phyloP scores from a whole-genome alignment of 2,797 vertebrate genomes.

The Gadopsis bispinosus region DNA sequence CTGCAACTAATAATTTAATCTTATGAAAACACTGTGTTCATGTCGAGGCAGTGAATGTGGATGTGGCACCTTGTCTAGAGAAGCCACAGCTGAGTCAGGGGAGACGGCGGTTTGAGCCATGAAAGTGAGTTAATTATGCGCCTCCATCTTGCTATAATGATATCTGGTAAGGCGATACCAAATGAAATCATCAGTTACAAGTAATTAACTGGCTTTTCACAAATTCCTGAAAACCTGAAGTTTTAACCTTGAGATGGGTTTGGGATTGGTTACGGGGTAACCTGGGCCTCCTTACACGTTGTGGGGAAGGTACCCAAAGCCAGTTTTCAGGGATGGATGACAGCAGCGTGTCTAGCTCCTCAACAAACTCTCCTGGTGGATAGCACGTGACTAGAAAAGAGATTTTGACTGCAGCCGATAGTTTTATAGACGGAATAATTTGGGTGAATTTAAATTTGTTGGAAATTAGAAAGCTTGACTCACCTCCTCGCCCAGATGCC shows the following conservation, averaged over 20 bases:
- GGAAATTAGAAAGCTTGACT: not conserved
- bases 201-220: constrained; percentile 14
- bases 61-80: constrained; percentile 56
- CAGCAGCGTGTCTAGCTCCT: not conserved
- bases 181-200: constrained; percentile 41
- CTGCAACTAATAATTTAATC: not conserved
- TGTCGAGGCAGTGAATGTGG: constrained; percentile 6
- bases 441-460: constrained; percentile 9
- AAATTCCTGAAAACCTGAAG: not conserved
- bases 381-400: not conserved
- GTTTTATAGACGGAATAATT: not conserved
- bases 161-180: constrained; percentile 32
- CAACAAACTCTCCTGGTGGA: not conserved
- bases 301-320: not conserved
- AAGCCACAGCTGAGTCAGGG: constrained; percentile 60
- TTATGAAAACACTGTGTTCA: constrained; percentile 21
- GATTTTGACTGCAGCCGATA: not conserved
- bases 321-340: not conserved
- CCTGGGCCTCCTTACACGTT: not conserved
- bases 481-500: too few relatives aligned
- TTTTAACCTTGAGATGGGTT: not conserved
- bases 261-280: not conserved
- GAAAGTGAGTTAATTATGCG: constrained; percentile 31
- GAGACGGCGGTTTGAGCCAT: constrained; percentile 31
- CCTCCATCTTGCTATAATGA: constrained; percentile 46